phyloP scores from a whole-genome alignment of 2,888 invertebrate genomes.

The Dryococelus australis region DNA sequence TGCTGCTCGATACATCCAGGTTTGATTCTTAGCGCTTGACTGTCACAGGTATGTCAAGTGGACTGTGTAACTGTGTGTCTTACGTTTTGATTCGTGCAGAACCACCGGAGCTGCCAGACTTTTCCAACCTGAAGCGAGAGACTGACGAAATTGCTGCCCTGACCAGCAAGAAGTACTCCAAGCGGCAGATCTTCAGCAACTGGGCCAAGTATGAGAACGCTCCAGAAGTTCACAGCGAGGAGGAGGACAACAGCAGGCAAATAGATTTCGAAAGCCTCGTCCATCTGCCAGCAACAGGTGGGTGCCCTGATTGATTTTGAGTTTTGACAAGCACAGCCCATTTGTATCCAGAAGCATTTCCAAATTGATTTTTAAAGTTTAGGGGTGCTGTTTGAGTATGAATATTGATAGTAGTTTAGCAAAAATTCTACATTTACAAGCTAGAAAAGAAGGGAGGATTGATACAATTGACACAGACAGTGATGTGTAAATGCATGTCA shows the following conservation, averaged over 20 bases:
- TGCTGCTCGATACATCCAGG: too few species aligned
- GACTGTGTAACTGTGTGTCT: background rate
- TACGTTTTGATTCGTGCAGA: background rate
- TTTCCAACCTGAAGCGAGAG: constrained; percentile 39
- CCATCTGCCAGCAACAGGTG: constrained; percentile 28
- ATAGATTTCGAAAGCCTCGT: constrained; percentile 31
- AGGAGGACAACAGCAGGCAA: constrained; percentile 22
- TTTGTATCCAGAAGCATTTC: too few species aligned
- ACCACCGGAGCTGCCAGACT: constrained; percentile 22
- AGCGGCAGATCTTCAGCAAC: constrained; percentile 40
- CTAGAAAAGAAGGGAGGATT: too few species aligned
- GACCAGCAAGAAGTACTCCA: constrained; percentile 33
- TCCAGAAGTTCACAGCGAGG: constrained; percentile 19
- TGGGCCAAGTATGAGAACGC: constrained; percentile 38
- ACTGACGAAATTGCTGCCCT: constrained; percentile 40
- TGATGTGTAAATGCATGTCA: too few species aligned
- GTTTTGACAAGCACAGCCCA: background rate
- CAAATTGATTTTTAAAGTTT: too few species aligned
- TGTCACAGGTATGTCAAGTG: too few species aligned
- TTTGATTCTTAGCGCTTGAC: too few species aligned
- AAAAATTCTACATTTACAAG: too few species aligned
- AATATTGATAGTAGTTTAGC: too few species aligned
- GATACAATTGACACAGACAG: too few species aligned
- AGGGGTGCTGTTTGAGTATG: too few species aligned
- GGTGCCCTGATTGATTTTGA: background rate